Evolutionary conservation across 2,888 invertebrate genomes (phyloP).

Genomic region (Yponomeuta plumbellus): DNA sequence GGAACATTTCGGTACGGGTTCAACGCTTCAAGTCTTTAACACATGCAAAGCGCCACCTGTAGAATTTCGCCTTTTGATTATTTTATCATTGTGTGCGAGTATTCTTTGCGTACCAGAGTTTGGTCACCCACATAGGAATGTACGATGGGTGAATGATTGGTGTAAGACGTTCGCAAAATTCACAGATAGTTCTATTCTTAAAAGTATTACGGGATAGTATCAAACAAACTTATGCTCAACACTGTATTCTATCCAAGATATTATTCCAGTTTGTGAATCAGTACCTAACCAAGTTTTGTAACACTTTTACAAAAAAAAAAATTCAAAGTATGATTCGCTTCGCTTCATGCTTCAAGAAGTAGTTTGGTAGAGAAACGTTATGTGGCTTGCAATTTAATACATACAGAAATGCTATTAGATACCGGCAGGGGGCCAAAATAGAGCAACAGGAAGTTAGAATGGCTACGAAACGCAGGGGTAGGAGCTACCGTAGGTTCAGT

Average conservation of each 20-base stretch:
- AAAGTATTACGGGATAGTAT: too few species aligned
- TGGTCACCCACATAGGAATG: background rate
- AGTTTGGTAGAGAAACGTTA: background rate
- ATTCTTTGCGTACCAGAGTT: background rate
- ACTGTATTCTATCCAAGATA: too few species aligned
- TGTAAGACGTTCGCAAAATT: background rate
- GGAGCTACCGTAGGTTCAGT: conserved; percentile 57
- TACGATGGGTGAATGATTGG: background rate
- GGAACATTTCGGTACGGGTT: conserved; percentile 52
- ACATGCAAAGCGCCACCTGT: conserved; percentile 46
- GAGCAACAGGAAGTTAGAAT: conserved; percentile 22
- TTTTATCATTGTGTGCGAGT: conserved; percentile 1
- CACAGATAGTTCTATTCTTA: too few species aligned
- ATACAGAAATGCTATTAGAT: conserved; percentile 4
- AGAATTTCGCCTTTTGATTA: conserved; percentile 25
- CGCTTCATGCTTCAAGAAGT: background rate
- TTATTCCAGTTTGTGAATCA: too few species aligned
- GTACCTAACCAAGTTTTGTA: too few species aligned
- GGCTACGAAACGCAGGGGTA: conserved; percentile 25
- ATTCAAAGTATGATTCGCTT: too few species aligned
- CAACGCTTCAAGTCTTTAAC: conserved; percentile 41
- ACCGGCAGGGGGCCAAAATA: background rate
- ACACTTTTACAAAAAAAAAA: too few species aligned
- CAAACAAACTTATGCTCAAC: too few species aligned
- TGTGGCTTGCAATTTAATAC: background rate